phyloP scores from a whole-genome alignment of 2,888 invertebrate species.

The Pimpla rufipes region DNA sequence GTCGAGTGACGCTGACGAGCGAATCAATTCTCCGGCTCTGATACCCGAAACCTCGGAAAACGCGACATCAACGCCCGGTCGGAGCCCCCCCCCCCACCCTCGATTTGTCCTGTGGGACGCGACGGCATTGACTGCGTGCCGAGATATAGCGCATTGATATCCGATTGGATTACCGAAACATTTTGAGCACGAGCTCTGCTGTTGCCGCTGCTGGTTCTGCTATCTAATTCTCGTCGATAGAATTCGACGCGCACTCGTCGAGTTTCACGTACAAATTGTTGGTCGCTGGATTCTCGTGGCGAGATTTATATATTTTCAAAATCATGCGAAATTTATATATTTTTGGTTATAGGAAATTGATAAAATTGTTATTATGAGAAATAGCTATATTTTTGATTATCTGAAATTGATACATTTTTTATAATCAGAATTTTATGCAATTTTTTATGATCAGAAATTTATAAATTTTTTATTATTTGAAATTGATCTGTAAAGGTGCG shows the following conservation, averaged over 20 bases:
- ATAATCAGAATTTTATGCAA: too few relatives aligned
- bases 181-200: slow-evolving; percentile 17
- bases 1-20: slow-evolving; percentile 6
- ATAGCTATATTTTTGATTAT: too few relatives aligned
- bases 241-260: not conserved
- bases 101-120: slow-evolving; percentile 35
- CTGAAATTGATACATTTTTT: too few relatives aligned
- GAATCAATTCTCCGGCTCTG: not conserved
- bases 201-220: not conserved
- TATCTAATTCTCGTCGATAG: not conserved
- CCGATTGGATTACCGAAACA: slow-evolving; percentile 43
- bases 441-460: too few relatives aligned
- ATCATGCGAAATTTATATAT: not conserved
- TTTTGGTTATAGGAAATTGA: not conserved
- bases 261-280: not conserved
- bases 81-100: not conserved
- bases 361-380: too few relatives aligned
- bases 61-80: not conserved
- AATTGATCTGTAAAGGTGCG: too few relatives aligned
- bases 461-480: too few relatives aligned
- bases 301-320: not conserved
- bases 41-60: slow-evolving; percentile 43
- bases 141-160: slow-evolving; percentile 21
- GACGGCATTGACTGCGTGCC: slow-evolving; percentile 24
- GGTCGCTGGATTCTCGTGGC: not conserved